Evolutionary conservation across 2,888 invertebrate species (phyloP).

Genomic region (Dasypogon diadema): DNA sequence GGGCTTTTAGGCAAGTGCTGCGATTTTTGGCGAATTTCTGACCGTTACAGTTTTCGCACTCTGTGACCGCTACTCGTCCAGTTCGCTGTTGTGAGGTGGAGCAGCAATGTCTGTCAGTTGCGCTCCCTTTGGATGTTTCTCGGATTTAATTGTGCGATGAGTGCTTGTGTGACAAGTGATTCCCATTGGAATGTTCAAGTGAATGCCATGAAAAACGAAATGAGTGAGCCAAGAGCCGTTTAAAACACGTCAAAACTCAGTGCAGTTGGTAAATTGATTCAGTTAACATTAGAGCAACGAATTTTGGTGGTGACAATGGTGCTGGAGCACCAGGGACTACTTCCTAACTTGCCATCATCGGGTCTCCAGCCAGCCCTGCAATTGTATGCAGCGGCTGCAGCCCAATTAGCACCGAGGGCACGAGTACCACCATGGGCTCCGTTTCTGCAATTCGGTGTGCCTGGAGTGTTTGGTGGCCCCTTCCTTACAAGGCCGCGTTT

Average conservation of each 20-base stretch:
- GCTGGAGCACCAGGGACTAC: slow-evolving; percentile 69
- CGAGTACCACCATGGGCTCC: slow-evolving; percentile 74
- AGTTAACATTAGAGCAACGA: slow-evolving; percentile 22
- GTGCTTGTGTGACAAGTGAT: slow-evolving; percentile 35
- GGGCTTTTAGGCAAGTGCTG: background rate
- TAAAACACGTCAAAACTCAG: slow-evolving; percentile 6
- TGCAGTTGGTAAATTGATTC: background rate
- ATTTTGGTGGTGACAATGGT: slow-evolving; percentile 70
- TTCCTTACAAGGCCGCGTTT: slow-evolving; percentile 61
- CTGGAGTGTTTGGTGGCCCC: slow-evolving; percentile 67
- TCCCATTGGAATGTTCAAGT: background rate
- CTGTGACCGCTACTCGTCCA: background rate
- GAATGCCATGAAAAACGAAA: slow-evolving; percentile 11
- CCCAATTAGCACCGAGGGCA: slow-evolving; percentile 69
- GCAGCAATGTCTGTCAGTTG: background rate
- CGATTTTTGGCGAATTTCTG: background rate
- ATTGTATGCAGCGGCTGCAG: slow-evolving; percentile 78
- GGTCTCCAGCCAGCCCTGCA: slow-evolving; percentile 79
- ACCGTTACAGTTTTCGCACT: background rate
- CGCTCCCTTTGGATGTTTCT: background rate
- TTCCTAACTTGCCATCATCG: slow-evolving; percentile 62
- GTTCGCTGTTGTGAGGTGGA: background rate
- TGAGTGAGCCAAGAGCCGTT: slow-evolving; percentile 21
- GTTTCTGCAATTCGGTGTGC: slow-evolving; percentile 71
- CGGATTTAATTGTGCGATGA: slow-evolving; percentile 7